Percentiles rank a stretch among this genome's conserved stretches.
These are phyloP conservation scores for Oreochromis tanganicae DNA, from an alignment of 2,113 vertebrate genomes.

Conservation along the genomic window DNA sequence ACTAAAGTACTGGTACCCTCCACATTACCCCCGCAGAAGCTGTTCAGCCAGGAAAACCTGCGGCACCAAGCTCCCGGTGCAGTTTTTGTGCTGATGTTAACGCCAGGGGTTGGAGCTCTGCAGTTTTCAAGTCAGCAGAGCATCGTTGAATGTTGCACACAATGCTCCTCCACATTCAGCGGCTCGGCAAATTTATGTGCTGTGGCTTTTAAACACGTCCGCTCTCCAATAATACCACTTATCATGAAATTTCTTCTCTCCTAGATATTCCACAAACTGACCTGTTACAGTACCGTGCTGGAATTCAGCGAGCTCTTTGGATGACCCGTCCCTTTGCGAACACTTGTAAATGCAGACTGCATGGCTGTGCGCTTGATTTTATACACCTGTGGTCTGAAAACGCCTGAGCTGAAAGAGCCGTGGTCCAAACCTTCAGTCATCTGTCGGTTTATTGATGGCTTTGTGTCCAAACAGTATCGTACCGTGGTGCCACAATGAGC, in stretches of 20 bases:
- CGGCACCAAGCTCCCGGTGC: fast-evolving
- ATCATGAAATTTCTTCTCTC: background rate
- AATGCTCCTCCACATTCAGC: background rate
- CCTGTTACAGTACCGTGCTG: background rate
- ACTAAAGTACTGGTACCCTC: background rate
- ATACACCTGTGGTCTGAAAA: background rate
- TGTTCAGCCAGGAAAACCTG: background rate
- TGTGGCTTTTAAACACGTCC: background rate
- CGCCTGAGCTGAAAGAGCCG: background rate
- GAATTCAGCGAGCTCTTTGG: background rate
- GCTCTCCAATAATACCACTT: background rate
- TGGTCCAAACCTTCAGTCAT: background rate
- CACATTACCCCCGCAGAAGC: background rate
- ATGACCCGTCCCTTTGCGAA: background rate
- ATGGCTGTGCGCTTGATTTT: background rate
- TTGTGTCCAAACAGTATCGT: background rate
- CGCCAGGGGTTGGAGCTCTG: too few relatives aligned
- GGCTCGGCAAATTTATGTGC: fast-evolving
- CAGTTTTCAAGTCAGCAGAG: background rate
- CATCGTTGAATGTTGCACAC: background rate
- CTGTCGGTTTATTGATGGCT: fast-evolving
- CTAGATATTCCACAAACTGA: background rate
- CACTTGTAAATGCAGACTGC: background rate
- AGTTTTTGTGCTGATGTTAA: background rate
- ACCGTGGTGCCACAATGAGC: background rate